A percentile compares a stretch with the other conserved stretches of the same genome.
Conservation (phyloP, 2,113 vertebrate genomes). For the Puntigrus tetrazona region DNA sequence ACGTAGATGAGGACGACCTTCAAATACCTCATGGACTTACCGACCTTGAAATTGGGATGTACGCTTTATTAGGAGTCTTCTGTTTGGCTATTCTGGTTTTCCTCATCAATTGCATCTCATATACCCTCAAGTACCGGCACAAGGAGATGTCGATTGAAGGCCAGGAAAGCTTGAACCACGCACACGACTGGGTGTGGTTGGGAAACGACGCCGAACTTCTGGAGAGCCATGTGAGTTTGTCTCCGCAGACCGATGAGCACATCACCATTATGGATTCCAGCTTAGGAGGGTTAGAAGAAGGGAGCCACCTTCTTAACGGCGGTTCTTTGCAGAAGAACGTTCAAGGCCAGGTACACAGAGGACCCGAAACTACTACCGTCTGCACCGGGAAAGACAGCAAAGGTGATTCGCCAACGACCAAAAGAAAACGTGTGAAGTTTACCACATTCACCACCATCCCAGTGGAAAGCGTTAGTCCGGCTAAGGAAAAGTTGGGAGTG, state of each 20-base stretch:
- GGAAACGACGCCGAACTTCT: constrained; percentile 89
- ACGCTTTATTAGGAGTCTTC: constrained; percentile 94
- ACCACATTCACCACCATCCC: constrained; percentile 89
- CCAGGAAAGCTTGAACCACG: constrained; percentile 84
- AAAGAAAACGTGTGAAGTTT: constrained; percentile 92
- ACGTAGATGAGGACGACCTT: constrained; percentile 75
- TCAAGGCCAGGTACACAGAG: constrained; percentile 78
- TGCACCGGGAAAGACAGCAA: constrained; percentile 73
- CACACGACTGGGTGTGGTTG: constrained; percentile 98
- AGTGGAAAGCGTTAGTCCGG: constrained; percentile 77
- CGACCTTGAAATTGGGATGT: constrained; percentile 97
- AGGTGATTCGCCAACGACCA: constrained; percentile 84
- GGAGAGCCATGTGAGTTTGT: constrained; percentile 78
- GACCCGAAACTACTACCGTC: constrained; percentile 60
- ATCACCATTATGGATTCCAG: constrained; percentile 86
- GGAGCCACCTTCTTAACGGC: constrained; percentile 82
- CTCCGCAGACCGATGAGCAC: constrained; percentile 79
- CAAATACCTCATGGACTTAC: constrained; percentile 82
- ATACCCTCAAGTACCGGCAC: constrained; percentile 89
- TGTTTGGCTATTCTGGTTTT: constrained; percentile 96
- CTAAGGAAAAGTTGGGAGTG: constrained; percentile 79
- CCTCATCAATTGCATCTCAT: constrained; percentile 94
- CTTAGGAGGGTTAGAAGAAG: constrained; percentile 74
- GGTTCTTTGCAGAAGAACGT: constrained; percentile 76
- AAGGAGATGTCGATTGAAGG: constrained; percentile 92